Evolutionary conservation across 2,113 vertebrate genomes (phyloP).

Genomic region (Glaucidium brasilianum): DNA sequence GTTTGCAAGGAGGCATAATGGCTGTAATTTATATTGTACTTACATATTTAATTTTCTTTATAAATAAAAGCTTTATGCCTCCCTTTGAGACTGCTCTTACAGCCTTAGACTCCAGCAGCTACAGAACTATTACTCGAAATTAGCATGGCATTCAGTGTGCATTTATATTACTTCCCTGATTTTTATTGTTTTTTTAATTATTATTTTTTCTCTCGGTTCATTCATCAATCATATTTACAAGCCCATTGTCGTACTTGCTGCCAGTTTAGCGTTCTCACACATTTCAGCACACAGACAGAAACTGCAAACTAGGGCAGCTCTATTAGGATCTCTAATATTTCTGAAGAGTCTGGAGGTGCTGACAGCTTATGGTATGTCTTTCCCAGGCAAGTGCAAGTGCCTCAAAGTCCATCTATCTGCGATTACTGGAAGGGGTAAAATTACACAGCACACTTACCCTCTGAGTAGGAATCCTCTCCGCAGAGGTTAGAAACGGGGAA

Average conservation of each 20-base stretch:
- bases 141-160: background rate
- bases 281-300: constrained; percentile 26
- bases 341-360: constrained; percentile 40
- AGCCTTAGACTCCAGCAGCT: background rate
- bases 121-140: constrained; percentile 30
- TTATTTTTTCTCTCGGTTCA: background rate
- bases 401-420: constrained; percentile 50
- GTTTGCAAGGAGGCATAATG: background rate
- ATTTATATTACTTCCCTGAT: background rate
- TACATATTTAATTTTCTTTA: constrained; percentile 39
- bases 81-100: background rate
- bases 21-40: constrained; percentile 9
- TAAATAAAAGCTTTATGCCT: constrained; percentile 26
- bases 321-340: constrained; percentile 33
- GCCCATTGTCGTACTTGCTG: background rate
- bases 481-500: background rate
- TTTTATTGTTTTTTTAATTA: background rate
- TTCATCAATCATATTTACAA: constrained; percentile 52
- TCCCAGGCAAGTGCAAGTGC: constrained; percentile 49
- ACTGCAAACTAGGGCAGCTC: constrained; percentile 14
- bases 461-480: background rate
- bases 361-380: constrained; percentile 56
- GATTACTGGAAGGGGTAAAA: constrained; percentile 30
- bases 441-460: background rate
- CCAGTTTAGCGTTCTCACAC: background rate